phyloP scores from a whole-genome alignment of 2,888 invertebrate genomes.

The Trachelus iudaicus region DNA sequence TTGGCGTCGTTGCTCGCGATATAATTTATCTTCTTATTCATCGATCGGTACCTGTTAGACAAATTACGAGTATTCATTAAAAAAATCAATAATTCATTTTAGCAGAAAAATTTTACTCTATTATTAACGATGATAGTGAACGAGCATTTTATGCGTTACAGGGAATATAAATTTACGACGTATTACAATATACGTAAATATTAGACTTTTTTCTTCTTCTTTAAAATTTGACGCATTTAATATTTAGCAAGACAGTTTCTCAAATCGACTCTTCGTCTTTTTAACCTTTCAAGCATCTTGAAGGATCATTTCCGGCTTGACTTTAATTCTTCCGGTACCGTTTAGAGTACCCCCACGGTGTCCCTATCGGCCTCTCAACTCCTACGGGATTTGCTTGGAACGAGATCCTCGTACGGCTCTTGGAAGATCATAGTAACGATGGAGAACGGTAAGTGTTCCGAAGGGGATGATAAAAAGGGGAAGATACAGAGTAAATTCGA shows the following conservation, averaged over 20 bases:
- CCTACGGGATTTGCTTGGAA: neutral
- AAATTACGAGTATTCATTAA: neutral
- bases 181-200: neutral
- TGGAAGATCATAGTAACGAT: conserved; percentile 13
- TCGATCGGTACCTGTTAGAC: neutral
- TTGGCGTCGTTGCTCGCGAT: neutral
- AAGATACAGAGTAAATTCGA: neutral
- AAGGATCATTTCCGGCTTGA: neutral
- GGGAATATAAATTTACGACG: neutral
- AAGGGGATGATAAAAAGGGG: neutral
- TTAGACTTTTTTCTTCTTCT: neutral
- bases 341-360: neutral
- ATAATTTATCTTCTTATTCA: neutral
- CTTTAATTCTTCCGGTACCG: neutral
- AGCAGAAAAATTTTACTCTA: neutral
- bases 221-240: neutral
- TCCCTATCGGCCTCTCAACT: neutral
- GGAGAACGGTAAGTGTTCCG: conserved; percentile 17
- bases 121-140: neutral
- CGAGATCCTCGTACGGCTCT: neutral
- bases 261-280: neutral
- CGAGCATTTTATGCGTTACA: neutral
- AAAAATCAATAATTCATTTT: neutral
- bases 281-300: neutral
- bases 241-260: neutral